Percentiles rank a stretch among this genome's conserved stretches.
phyloP scores from a whole-genome alignment of 2,797 vertebrate species.

The Ceyx erithaca region DNA sequence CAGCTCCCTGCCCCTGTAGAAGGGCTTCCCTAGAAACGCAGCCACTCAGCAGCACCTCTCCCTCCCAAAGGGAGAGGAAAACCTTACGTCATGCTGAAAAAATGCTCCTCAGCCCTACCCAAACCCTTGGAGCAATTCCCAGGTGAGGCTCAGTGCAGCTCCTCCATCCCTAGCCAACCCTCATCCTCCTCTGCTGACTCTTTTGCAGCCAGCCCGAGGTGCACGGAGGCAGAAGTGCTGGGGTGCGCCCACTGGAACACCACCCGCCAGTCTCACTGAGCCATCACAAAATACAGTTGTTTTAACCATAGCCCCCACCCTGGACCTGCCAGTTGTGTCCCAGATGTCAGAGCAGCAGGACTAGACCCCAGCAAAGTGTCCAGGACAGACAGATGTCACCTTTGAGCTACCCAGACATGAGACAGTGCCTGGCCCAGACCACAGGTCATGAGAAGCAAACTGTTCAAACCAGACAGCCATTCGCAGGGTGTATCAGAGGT shows the following conservation, averaged over 20 bases:
- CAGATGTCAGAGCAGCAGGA: accelerated
- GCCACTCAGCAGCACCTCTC: background rate
- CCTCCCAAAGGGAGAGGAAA: conserved; percentile 17
- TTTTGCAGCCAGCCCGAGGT: background rate
- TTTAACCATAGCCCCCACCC: background rate
- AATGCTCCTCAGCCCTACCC: conserved; percentile 55
- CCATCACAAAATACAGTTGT: background rate
- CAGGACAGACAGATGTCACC: background rate
- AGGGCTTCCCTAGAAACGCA: background rate
- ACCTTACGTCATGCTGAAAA: conserved; percentile 49
- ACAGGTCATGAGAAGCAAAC: background rate
- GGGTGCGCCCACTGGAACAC: background rate
- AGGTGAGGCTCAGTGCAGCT: conserved; percentile 26
- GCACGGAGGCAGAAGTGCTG: accelerated
- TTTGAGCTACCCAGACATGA: background rate
- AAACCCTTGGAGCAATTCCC: conserved; percentile 52
- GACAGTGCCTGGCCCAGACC: background rate
- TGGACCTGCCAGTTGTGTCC: background rate
- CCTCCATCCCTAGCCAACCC: background rate
- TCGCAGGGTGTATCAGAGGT: accelerated
- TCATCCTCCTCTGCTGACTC: accelerated
- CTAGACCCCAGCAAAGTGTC: accelerated
- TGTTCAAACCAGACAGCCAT: background rate
- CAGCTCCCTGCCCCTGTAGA: background rate
- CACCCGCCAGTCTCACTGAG: accelerated